Evolutionary conservation across 35 echinoderm and acorn worm species (phyloP), one percentile per base, ranked within the genome.

Genomic region (Hemicentrotus pulcherrimus): DNA sequence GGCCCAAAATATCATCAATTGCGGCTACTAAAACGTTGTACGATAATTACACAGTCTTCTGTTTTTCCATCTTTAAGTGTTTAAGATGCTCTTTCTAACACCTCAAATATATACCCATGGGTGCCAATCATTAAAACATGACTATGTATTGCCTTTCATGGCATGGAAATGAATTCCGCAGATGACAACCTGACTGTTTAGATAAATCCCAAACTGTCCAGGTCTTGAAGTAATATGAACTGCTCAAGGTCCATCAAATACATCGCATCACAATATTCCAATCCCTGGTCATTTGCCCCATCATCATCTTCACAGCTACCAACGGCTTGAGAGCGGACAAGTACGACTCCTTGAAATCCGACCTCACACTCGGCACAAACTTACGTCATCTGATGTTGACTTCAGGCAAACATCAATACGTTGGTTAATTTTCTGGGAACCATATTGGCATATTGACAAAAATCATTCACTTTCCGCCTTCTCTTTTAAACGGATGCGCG

Each of bases 331-430:
- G 65, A n/a, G 65, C 28, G 65, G 65, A 78, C 65, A 78, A 55
- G 50, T 55, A 55, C 50, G 50, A 55, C 50, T 78, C 24, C 65
- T 78, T 78, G 65, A 78, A 78, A 78, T 78, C 65, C 28, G 65
- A 78, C 19, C 65, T 78, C 65, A 28, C 65, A 78, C 65, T 78
- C 19, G 22, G 65, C 19, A 78, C 65, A 78, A 78, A 78, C 65
- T 78, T n/a, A 78, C 65, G 65, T 78, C 65, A 78, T 78, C 19
- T n/a, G 65, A 78, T 78, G 65, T 78, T 78, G 65, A 78, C 65
- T 78, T 18, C 65, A 6, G 22, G 65, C 65, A 78, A 78, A 78
- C 65, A 78, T 78, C 65, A 78, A 78, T 78, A 78, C 5, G 24
- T 4, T n/a, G 65, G 65, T 78, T 78, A 28, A 78, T 78, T 78